Evolutionary conservation across 2,113 vertebrate species (phyloP).

Genomic region (Sprattus sprattus): DNA sequence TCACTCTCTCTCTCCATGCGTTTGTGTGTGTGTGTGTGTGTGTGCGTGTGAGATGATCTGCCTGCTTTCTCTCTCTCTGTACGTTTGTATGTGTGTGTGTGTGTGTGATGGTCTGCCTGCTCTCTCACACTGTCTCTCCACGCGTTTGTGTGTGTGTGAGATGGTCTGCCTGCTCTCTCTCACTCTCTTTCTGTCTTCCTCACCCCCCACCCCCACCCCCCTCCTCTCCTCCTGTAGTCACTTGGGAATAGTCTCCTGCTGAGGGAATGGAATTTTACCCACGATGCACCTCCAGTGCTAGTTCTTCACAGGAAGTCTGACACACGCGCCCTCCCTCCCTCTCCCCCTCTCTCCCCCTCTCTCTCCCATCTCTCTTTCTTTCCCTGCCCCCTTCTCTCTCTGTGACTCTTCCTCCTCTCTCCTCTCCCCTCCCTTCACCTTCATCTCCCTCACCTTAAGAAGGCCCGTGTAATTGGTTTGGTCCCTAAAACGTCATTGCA

Average conservation of each 20-base stretch:
- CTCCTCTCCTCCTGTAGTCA: constrained; percentile 18
- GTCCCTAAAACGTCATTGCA: no score
- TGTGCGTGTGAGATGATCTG: no score
- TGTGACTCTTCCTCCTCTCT: not conserved
- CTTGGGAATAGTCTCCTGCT: constrained; percentile 41
- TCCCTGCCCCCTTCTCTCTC: constrained; percentile 23
- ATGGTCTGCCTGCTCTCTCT: constrained; percentile 1
- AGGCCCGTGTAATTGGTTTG: no score
- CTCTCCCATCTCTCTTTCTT: constrained; percentile 41
- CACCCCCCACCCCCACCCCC: constrained; percentile 32
- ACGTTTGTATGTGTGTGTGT: no score
- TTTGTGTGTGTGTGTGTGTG: no score
- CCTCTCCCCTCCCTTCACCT: not conserved
- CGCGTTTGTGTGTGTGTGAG: not conserved
- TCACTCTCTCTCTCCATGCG: no score
- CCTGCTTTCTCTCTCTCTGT: no score
- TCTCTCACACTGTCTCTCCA: no score
- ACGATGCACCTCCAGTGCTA: constrained; percentile 42
- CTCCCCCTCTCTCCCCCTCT: constrained; percentile 36
- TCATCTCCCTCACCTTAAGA: not conserved
- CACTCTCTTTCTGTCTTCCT: no score
- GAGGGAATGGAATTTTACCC: constrained; percentile 53
- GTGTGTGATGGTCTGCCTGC: no score
- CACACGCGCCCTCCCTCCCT: constrained; percentile 31
- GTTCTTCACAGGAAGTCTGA: constrained; percentile 21